Percentiles rank a stretch among this genome's conserved stretches.
These are phyloP conservation scores for Thamnaconus septentrionalis DNA, from an alignment of 2,113 vertebrate species.

Conservation along the genomic window DNA sequence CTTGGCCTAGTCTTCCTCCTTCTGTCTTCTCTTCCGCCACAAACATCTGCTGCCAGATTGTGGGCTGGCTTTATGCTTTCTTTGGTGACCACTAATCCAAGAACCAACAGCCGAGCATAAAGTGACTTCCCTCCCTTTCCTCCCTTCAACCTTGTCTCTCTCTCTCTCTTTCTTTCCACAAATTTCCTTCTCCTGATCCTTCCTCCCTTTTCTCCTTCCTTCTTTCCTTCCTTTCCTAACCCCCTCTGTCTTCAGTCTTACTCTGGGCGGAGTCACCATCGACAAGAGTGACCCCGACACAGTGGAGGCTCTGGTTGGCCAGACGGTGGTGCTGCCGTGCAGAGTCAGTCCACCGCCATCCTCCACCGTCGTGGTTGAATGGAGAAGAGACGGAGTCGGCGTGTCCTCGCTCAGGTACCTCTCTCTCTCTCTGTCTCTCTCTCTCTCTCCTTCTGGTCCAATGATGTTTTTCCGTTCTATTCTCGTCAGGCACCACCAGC, in stretches of 20 bases:
- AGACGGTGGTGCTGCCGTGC: conserved; percentile 85
- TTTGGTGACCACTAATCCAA: conserved; percentile 41
- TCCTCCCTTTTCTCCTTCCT: not conserved
- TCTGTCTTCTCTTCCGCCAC: conserved; percentile 17
- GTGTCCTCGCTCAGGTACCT: conserved; percentile 81
- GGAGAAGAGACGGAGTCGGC: conserved; percentile 81
- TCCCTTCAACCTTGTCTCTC: not conserved
- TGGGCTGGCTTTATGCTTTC: conserved; percentile 71
- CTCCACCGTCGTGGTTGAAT: conserved; percentile 75
- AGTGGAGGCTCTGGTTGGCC: conserved; percentile 81
- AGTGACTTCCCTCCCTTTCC: conserved; percentile 47
- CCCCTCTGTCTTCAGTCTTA: conserved; percentile 58
- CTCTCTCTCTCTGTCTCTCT: too few relatives aligned
- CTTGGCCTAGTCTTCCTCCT: not conserved
- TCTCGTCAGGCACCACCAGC: conserved; percentile 79
- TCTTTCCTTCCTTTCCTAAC: not conserved
- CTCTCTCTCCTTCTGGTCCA: not conserved
- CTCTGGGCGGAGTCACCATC: conserved; percentile 75
- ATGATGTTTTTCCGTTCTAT: not conserved
- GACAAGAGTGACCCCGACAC: conserved; percentile 77
- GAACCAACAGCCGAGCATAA: conserved; percentile 69
- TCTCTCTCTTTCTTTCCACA: not conserved
- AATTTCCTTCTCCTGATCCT: not conserved
- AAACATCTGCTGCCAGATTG: conserved; percentile 37
- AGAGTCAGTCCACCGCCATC: conserved; percentile 69